phyloP scores from a whole-genome alignment of 2,797 vertebrate species.

The Schizopygopsis malacanthus region DNA sequence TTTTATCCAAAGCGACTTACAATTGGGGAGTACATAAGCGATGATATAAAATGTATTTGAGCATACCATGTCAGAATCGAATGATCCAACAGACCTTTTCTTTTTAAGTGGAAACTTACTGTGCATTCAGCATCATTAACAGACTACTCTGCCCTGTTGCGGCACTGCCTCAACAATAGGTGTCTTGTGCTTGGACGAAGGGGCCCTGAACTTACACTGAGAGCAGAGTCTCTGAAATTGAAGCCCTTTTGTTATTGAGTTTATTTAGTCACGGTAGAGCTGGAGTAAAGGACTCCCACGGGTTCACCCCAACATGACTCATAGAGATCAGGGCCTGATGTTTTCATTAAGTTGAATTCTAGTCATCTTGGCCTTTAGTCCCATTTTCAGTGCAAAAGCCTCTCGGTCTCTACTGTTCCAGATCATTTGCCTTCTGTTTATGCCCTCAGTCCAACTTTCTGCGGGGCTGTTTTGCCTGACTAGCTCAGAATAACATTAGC shows the following conservation, averaged over 20 bases:
- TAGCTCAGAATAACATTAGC: conserved; percentile 21
- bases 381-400: conserved; percentile 35
- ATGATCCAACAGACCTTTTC: neutral
- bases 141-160: neutral
- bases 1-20: too few relatives aligned
- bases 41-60: conserved; percentile 27
- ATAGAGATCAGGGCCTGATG: conserved; percentile 20
- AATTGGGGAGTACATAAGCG: too few relatives aligned
- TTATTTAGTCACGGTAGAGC: conserved; percentile 31
- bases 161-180: conserved; percentile 36
- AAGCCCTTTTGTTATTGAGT: conserved; percentile 29
- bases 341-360: conserved; percentile 46
- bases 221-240: neutral
- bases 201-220: conserved; percentile 33
- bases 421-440: conserved; percentile 45
- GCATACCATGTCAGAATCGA: neutral
- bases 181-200: conserved; percentile 34
- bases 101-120: neutral
- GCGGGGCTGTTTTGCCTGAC: conserved; percentile 34
- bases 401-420: conserved; percentile 30
- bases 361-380: conserved; percentile 1
- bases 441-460: conserved; percentile 46
- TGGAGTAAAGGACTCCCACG: conserved; percentile 21
- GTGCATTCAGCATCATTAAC: neutral
- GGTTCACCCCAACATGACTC: conserved; percentile 19